Evolutionary conservation across 2,888 invertebrate species (phyloP), one percentile per base, ranked within the genome.

Genomic region (Rhopalosiphum nymphaeae): DNA sequence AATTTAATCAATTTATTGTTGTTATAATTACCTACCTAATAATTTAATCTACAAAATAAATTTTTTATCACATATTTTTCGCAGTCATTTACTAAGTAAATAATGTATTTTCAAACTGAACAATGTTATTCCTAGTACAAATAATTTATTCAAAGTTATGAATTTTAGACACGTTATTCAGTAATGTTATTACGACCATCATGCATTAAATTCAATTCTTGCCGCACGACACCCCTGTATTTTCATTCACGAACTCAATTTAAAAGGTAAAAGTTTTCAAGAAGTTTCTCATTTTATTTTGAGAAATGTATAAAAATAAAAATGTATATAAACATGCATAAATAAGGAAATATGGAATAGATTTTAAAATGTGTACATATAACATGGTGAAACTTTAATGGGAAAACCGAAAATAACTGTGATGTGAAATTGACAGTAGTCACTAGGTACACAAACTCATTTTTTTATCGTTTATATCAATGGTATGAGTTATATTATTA

Each of bases 171-270:
- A 92, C 92, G 88, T 88, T 78, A 67, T 88, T 88, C 29, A 53
- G 67, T 92, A 88, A 88, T 78, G 36, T 88, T 88, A 87, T 49
- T 49, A 92, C 21, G 53, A 88, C n/a, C 42, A 29, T 88, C 53
- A n/a, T 78, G 92, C 42, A 25, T 92, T 78, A 36, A 92, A 88
- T 92, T 92, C 49, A 88, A 92, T 88, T 92, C 3, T 53, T 88
- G 11, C 36, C 36, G 26, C 49, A 49, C 61, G 36, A 61, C 49
- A 92, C 91, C 5, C 26, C 61, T 10, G 36, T 29, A 2, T 57
- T 53, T 85, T 57, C 42, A 44, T 92, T 78, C 44, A 25, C 36
- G 42, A 78, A 67, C 53, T 78, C 53, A 88, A 92, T 88, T 88
- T 88, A 88, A 88, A 86, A 87, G 36, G 36, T 57, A 44, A 92